Conservation (phyloP, 64 coral and sea anemone genomes). For the Exaiptasia diaphana region DNA sequence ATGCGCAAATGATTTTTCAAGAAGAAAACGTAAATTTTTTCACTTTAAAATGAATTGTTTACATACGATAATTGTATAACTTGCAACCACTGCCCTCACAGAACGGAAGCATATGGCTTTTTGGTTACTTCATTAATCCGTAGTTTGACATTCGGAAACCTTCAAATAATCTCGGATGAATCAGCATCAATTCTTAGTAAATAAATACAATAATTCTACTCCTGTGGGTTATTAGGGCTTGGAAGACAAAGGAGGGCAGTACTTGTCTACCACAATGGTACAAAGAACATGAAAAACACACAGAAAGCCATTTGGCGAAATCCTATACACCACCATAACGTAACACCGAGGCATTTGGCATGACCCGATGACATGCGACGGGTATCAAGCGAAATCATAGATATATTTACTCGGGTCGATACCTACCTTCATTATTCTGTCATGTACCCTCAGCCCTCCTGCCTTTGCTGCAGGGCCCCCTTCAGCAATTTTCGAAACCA, state of each 20-base stretch:
- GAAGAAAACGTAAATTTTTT: background rate
- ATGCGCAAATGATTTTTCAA: background rate
- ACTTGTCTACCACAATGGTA: background rate
- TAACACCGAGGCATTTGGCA: conserved; percentile 10
- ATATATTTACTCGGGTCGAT: background rate
- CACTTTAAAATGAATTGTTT: conserved; percentile 77
- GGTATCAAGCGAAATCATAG: background rate
- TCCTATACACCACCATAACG: background rate
- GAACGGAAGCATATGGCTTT: conserved; percentile 75
- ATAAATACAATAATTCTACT: conserved; percentile 35
- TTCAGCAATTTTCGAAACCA: conserved; percentile 92
- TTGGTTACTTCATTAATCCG: conserved; percentile 93
- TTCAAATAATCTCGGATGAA: conserved; percentile 66
- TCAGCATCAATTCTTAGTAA: conserved; percentile 70
- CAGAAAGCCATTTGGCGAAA: background rate
- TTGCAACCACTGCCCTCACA: conserved; percentile 41
- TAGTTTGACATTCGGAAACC: conserved; percentile 81
- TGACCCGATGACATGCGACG: conserved; percentile 4
- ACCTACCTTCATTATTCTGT: conserved; percentile 84
- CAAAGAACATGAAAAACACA: conserved; percentile 38
- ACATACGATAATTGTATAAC: conserved; percentile 70
- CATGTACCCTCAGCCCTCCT: conserved; percentile 71
- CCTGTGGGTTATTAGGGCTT: conserved; percentile 4
- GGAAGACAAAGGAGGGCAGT: conserved; percentile 3
- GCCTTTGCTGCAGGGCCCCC: conserved; percentile 84